A percentile compares a stretch with the other conserved stretches of the same genome.
phyloP scores from a whole-genome alignment of 2,888 invertebrate genomes.

The Homarus gammarus region DNA sequence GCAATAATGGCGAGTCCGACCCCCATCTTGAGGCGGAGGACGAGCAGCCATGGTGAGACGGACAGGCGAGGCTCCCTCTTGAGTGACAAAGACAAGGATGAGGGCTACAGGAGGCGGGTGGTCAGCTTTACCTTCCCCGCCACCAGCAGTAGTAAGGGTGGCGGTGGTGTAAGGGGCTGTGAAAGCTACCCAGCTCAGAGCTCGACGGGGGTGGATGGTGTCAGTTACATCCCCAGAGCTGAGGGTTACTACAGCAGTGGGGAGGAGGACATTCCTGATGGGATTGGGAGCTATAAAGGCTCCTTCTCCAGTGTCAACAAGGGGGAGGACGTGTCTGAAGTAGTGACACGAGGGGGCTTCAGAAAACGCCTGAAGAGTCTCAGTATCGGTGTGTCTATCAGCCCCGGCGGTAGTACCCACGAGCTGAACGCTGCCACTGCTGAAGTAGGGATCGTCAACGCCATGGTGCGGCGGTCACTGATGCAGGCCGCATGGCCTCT shows the following conservation, averaged over 20 bases:
- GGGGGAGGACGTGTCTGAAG: constrained; percentile 25
- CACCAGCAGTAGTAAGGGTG: background rate
- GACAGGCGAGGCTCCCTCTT: constrained; percentile 29
- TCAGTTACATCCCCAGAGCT: background rate
- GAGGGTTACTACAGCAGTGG: constrained; percentile 1
- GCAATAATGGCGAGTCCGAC: background rate
- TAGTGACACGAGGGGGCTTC: constrained; percentile 5
- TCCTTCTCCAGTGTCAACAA: background rate
- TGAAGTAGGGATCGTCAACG: constrained; percentile 32
- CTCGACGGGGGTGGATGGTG: background rate
- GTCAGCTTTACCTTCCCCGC: constrained; percentile 51
- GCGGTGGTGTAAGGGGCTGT: too few species aligned
- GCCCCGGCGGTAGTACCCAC: constrained; percentile 31
- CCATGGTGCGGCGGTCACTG: constrained; percentile 39
- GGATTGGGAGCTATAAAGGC: background rate
- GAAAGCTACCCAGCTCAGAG: too few species aligned
- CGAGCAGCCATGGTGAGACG: constrained; percentile 42
- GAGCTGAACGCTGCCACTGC: background rate
- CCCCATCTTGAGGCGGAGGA: constrained; percentile 26
- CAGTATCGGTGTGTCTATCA: constrained; percentile 37
- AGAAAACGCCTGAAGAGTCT: constrained; percentile 56
- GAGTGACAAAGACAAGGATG: constrained; percentile 16
- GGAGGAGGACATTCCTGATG: background rate
- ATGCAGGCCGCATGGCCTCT: constrained; percentile 65
- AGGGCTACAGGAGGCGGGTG: constrained; percentile 22